These are phyloP conservation scores for Oasisia sp. DNA, from an alignment of 2,888 invertebrate species.

Conservation along the genomic window DNA sequence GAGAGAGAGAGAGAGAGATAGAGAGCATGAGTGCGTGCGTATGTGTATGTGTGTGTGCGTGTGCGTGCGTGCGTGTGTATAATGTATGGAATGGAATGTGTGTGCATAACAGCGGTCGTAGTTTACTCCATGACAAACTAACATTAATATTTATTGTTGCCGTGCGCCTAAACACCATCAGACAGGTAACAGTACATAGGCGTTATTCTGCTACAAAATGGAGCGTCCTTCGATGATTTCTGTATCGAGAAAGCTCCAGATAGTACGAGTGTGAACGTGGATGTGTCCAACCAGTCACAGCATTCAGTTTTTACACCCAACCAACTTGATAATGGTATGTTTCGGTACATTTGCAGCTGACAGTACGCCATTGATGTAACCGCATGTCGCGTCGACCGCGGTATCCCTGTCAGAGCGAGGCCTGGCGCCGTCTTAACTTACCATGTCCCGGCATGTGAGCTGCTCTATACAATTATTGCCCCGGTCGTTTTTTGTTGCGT, in stretches of 20 bases:
- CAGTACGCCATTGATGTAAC: neutral
- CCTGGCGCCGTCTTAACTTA: neutral
- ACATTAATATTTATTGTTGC: too few species aligned
- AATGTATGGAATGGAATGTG: too few species aligned
- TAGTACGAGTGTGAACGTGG: neutral
- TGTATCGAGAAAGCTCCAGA: too few species aligned
- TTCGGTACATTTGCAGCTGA: neutral
- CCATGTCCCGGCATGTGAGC: neutral
- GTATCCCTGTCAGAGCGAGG: neutral
- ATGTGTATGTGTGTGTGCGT: too few species aligned
- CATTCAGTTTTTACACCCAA: neutral
- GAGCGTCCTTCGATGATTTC: too few species aligned
- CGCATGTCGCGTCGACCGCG: neutral
- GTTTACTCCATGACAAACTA: too few species aligned
- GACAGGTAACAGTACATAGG: too few species aligned
- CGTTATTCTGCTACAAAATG: too few species aligned
- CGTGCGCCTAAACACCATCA: too few species aligned
- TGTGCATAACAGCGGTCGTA: too few species aligned
- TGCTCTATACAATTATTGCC: neutral
- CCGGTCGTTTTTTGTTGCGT: neutral
- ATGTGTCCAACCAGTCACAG: neutral
- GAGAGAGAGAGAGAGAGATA: too few species aligned
- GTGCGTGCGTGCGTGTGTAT: too few species aligned
- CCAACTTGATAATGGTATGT: neutral
- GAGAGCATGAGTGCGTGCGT: neutral